These are phyloP conservation scores for Acrocephalus kingi DNA, from an alignment of 2,113 vertebrate species.

Conservation along the genomic window DNA sequence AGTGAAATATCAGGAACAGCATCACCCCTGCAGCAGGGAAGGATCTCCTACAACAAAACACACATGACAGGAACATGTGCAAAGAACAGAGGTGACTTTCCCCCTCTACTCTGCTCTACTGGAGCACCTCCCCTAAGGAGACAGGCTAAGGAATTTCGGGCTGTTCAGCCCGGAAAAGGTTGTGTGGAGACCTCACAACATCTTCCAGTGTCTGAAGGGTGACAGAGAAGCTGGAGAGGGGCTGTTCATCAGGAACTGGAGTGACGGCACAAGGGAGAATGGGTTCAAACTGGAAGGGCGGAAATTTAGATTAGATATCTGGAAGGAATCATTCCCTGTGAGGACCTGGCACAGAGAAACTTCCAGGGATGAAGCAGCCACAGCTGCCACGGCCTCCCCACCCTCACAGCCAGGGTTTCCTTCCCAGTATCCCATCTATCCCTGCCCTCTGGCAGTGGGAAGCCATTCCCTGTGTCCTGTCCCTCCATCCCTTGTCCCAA, in stretches of 20 bases:
- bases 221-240: background rate
- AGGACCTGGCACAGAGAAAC: background rate
- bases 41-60: background rate
- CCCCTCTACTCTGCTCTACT: background rate
- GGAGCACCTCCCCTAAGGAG: background rate
- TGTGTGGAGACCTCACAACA: background rate
- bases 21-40: background rate
- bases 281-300: background rate
- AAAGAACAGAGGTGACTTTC: background rate
- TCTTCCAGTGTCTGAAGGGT: background rate
- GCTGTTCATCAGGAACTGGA: background rate
- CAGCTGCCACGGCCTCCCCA: background rate
- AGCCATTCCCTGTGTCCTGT: background rate
- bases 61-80: rapidly evolving
- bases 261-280: background rate
- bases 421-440: background rate
- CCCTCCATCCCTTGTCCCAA: background rate
- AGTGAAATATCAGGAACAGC: background rate
- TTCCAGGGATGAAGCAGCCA: background rate
- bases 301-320: background rate
- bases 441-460: background rate
- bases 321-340: background rate
- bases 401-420: background rate
- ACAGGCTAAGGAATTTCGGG: background rate
- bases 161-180: background rate